Conservation (phyloP, 2,113 vertebrate genomes). For the Stictonetta naevosa region DNA sequence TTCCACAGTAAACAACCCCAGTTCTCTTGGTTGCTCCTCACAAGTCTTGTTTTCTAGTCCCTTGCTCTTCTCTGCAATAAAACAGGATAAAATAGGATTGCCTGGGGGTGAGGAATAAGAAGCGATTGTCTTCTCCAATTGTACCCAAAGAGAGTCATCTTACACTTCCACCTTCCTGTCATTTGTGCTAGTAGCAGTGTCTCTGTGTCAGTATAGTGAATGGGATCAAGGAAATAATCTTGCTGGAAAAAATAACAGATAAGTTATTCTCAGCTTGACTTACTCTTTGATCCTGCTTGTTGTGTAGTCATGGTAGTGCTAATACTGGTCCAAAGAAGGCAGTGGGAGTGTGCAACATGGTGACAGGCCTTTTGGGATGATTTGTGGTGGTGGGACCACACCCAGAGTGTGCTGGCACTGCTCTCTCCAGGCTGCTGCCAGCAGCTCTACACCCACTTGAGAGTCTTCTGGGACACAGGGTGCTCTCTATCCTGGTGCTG, state of each 20-base stretch:
- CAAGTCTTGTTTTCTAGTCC: too few relatives aligned
- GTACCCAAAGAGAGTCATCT: neutral
- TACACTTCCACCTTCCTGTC: neutral
- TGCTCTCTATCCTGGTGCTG: neutral
- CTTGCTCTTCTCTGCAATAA: too few relatives aligned
- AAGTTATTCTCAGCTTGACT: neutral
- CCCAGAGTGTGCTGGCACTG: neutral
- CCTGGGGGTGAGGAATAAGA: neutral
- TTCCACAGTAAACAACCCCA: too few relatives aligned
- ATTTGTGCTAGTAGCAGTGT: neutral
- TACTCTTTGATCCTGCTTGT: neutral
- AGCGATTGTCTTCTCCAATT: neutral
- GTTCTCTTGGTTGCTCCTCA: too few relatives aligned
- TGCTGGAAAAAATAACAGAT: neutral
- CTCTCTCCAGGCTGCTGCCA: neutral
- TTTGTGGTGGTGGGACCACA: neutral
- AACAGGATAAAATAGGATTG: neutral
- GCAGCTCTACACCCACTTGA: fast-evolving
- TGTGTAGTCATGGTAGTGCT: neutral
- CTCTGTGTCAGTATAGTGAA: neutral
- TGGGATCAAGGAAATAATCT: neutral
- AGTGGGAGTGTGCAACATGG: neutral
- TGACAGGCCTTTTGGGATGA: neutral
- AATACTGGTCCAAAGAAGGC: neutral
- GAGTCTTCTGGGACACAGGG: neutral